These are phyloP conservation scores for Iphiclides podalirius DNA, from an alignment of 2,888 invertebrate species.

Conservation along the genomic window DNA sequence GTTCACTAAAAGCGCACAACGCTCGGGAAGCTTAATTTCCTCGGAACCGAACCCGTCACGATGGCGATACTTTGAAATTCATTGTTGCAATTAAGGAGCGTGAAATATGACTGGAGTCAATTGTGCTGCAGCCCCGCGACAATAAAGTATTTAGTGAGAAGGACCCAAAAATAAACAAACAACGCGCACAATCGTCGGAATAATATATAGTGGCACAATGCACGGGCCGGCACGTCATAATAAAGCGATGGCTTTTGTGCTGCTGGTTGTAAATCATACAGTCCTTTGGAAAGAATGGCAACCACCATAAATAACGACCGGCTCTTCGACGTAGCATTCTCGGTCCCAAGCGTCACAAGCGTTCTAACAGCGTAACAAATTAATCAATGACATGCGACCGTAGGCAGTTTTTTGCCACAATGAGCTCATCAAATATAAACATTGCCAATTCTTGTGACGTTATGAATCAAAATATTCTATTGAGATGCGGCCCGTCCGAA, in stretches of 20 bases:
- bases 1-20: not conserved
- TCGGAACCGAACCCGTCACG: slow-evolving; percentile 33
- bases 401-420: slow-evolving; percentile 47
- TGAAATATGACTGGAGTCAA: slow-evolving; percentile 68
- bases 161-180: slow-evolving; percentile 77
- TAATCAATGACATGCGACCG: slow-evolving; percentile 61
- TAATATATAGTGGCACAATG: slow-evolving; percentile 74
- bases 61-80: slow-evolving; percentile 49
- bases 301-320: slow-evolving; percentile 70
- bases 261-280: slow-evolving; percentile 73
- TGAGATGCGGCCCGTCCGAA: not conserved
- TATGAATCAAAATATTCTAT: not conserved
- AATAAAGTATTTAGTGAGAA: slow-evolving; percentile 72
- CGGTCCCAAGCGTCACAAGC: slow-evolving; percentile 41
- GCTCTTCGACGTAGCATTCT: slow-evolving; percentile 57
- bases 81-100: slow-evolving; percentile 60
- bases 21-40: slow-evolving; percentile 2
- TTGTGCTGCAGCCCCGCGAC: slow-evolving; percentile 62
- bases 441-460: slow-evolving; percentile 4
- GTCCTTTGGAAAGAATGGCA: slow-evolving; percentile 74
- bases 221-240: slow-evolving; percentile 75
- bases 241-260: slow-evolving; percentile 75
- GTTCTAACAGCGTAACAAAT: slow-evolving; percentile 71
- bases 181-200: slow-evolving; percentile 65
- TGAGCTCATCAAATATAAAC: slow-evolving; percentile 6